Percentiles rank a stretch among this genome's conserved stretches.
These are phyloP conservation scores for Polylopha cassiicola DNA, from an alignment of 2,888 invertebrate species.

Conservation along the genomic window DNA sequence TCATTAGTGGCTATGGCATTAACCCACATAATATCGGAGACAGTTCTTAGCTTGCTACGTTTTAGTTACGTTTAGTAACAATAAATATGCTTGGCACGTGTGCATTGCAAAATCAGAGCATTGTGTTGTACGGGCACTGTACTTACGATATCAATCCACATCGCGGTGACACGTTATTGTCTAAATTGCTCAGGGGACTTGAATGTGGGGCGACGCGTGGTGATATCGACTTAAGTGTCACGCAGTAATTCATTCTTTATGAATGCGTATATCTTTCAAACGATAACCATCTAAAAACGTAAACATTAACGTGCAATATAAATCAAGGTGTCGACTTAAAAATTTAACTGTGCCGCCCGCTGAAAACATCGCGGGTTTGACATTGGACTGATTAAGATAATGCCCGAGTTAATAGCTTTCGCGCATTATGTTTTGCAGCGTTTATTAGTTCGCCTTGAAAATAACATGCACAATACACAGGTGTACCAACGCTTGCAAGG, in stretches of 20 bases:
- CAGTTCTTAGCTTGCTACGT: slow-evolving; percentile 21
- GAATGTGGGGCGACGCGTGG: slow-evolving; percentile 28
- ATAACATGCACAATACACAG: slow-evolving; percentile 23
- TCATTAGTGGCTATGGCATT: slow-evolving; percentile 35
- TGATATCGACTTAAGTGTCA: slow-evolving; percentile 31
- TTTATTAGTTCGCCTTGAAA: slow-evolving; percentile 28
- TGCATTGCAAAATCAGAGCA: slow-evolving; percentile 28
- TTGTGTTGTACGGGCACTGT: slow-evolving; percentile 27
- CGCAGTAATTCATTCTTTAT: slow-evolving; percentile 21
- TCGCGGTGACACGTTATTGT: slow-evolving; percentile 32
- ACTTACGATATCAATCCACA: slow-evolving; percentile 23
- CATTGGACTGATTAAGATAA: slow-evolving; percentile 29
- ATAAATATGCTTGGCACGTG: slow-evolving; percentile 23
- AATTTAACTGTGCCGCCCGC: slow-evolving; percentile 22
- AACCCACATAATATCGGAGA: slow-evolving; percentile 29
- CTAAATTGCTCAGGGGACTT: slow-evolving; percentile 25
- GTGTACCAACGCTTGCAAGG: slow-evolving; percentile 12
- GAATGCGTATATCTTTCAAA: slow-evolving; percentile 22
- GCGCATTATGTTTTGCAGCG: slow-evolving; percentile 15
- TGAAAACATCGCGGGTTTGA: slow-evolving; percentile 23
- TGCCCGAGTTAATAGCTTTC: slow-evolving; percentile 21
- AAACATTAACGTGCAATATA: slow-evolving; percentile 29
- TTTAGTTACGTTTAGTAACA: slow-evolving; percentile 14
- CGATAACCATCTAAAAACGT: slow-evolving; percentile 30
- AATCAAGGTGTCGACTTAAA: slow-evolving; percentile 28